Evolutionary conservation across 2,888 invertebrate species (phyloP).

Genomic region (Stenotaenia linearis): DNA sequence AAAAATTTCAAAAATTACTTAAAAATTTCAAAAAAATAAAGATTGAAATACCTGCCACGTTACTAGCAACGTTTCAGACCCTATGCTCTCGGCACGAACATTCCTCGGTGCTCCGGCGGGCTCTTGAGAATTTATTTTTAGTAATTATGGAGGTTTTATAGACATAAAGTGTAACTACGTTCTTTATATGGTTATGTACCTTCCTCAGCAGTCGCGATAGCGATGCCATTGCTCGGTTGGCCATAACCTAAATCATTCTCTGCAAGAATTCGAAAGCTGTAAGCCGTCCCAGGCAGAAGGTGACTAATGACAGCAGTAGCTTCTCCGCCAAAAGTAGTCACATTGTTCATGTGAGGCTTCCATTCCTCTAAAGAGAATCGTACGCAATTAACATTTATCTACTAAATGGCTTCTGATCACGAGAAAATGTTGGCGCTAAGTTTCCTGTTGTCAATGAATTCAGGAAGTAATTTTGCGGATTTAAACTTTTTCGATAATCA

Average conservation of each 20-base stretch:
- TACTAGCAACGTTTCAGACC: conserved; percentile 27
- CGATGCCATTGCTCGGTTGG: conserved; percentile 35
- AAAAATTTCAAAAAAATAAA: neutral
- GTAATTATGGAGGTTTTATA: neutral
- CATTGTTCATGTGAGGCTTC: conserved; percentile 33
- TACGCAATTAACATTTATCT: neutral
- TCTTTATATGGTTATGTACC: conserved; percentile 24
- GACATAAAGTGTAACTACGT: neutral
- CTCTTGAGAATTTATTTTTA: neutral
- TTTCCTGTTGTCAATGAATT: neutral
- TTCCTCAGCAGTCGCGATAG: conserved; percentile 37
- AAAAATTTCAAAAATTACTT: neutral
- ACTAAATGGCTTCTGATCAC: neutral
- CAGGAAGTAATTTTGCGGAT: neutral
- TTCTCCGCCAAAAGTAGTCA: conserved; percentile 32
- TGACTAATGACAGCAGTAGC: conserved; percentile 33
- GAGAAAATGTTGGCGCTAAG: neutral
- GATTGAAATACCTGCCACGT: conserved; percentile 20
- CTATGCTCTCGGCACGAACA: conserved; percentile 3
- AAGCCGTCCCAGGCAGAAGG: conserved; percentile 35
- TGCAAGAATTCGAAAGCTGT: conserved; percentile 36
- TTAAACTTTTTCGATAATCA: neutral
- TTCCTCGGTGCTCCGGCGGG: conserved; percentile 15
- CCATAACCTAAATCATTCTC: conserved; percentile 35
- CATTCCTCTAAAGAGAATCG: conserved; percentile 35